Conservation (phyloP, 1,140 invertebrate species). For the Leguminivora glycinivorella region DNA sequence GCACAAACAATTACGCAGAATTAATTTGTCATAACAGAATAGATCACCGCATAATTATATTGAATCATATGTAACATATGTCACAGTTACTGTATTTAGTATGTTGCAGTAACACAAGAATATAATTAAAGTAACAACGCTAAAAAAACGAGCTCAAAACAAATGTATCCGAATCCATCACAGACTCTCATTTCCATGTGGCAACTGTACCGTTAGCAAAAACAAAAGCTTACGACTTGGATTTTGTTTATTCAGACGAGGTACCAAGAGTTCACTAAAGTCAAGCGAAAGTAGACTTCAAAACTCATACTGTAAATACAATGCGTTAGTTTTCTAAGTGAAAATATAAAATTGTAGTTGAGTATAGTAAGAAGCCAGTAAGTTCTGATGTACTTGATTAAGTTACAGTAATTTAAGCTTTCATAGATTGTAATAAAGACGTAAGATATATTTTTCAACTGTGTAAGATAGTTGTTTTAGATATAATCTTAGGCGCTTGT, state of each 20-base stretch:
- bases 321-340: not conserved
- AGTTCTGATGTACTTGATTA: not conserved
- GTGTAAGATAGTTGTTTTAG: not conserved
- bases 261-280: not conserved
- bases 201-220: conserved; percentile 38
- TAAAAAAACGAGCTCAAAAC: conserved; percentile 23
- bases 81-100: not conserved
- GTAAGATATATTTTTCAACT: not conserved
- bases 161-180: conserved; percentile 28
- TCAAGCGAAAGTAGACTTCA: not conserved
- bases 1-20: no score
- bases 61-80: not conserved
- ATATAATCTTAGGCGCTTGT: conserved; percentile 31
- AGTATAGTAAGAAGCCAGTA: not conserved
- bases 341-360: not conserved
- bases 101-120: not conserved
- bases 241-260: conserved; percentile 20
- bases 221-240: conserved; percentile 31
- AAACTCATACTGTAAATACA: not conserved
- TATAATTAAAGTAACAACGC: conserved; percentile 13
- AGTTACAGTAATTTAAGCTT: not conserved
- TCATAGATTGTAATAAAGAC: not conserved
- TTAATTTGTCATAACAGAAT: no score
- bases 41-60: not conserved
- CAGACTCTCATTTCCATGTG: conserved; percentile 30